Conservation (phyloP, 2,888 invertebrate species). For the Hesperia comma region DNA sequence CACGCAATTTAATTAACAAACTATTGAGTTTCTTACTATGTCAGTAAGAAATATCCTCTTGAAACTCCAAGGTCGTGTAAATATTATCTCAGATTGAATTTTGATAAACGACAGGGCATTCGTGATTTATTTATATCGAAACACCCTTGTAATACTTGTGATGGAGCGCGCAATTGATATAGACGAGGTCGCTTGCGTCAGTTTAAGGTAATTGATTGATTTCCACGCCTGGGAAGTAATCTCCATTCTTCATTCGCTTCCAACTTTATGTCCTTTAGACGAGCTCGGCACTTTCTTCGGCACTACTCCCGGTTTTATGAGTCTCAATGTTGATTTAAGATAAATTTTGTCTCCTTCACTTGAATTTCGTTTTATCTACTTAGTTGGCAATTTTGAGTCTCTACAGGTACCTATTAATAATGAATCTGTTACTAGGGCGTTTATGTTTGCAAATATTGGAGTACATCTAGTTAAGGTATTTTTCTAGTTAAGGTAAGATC, state of each 20-base stretch:
- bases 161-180: conserved; percentile 63
- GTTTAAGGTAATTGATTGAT: conserved; percentile 69
- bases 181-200: conserved; percentile 58
- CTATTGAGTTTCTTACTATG: neutral
- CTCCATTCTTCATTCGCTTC: conserved; percentile 47
- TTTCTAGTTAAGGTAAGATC: too few relatives aligned
- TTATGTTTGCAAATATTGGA: too few relatives aligned
- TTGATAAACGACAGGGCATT: conserved; percentile 60
- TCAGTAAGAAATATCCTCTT: neutral
- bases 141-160: conserved; percentile 54
- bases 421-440: too few relatives aligned
- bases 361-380: neutral
- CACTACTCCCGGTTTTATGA: conserved; percentile 17
- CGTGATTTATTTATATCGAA: conserved; percentile 64
- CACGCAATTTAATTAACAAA: neutral
- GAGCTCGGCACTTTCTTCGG: conserved; percentile 21
- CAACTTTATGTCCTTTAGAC: conserved; percentile 28
- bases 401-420: neutral
- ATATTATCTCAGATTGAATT: conserved; percentile 50
- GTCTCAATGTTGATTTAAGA: conserved; percentile 4
- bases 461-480: too few relatives aligned
- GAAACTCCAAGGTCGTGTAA: conserved; percentile 25
- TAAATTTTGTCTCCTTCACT: conserved; percentile 8
- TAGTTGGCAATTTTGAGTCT: neutral
- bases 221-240: conserved; percentile 48